Percentiles rank a stretch among this genome's conserved stretches.
Evolutionary conservation across 2,888 invertebrate species (phyloP).

Genomic region (Luffia ferchaultella): DNA sequence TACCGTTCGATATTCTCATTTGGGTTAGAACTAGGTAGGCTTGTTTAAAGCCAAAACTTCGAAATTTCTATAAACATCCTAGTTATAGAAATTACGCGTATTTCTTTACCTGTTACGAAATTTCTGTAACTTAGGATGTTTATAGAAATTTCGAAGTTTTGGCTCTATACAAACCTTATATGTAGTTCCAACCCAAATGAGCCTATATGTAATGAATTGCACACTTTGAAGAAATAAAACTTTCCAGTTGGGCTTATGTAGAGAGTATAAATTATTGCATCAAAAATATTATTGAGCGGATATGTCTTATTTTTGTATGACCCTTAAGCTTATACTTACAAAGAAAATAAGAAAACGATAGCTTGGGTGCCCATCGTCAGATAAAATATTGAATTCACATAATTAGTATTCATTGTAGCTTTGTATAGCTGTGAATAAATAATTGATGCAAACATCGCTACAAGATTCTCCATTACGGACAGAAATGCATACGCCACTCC

Average conservation of each 20-base stretch:
- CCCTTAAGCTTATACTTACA: slow-evolving; percentile 63
- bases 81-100: too few species aligned
- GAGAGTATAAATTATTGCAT: slow-evolving; percentile 11
- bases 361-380: slow-evolving; percentile 76
- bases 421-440: slow-evolving; percentile 79
- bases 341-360: slow-evolving; percentile 68
- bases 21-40: too few species aligned
- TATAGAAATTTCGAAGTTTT: too few species aligned
- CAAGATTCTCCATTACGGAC: slow-evolving; percentile 82
- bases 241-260: slow-evolving; percentile 11
- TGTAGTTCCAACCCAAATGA: too few species aligned
- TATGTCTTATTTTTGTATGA: not conserved
- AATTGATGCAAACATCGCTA: slow-evolving; percentile 77
- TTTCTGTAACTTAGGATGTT: too few species aligned
- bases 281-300: slow-evolving; percentile 32
- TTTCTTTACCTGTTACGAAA: too few species aligned
- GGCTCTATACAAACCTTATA: too few species aligned
- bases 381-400: slow-evolving; percentile 72
- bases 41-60: too few species aligned
- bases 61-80: too few species aligned
- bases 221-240: not conserved
- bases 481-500: slow-evolving; percentile 80
- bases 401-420: slow-evolving; percentile 64
- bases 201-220: too few species aligned
- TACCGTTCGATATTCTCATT: too few species aligned